Percentiles rank a stretch among this genome's conserved stretches.
These are phyloP conservation scores for Botia kubotai DNA, from an alignment of 2,797 vertebrate genomes.

Conservation along the genomic window DNA sequence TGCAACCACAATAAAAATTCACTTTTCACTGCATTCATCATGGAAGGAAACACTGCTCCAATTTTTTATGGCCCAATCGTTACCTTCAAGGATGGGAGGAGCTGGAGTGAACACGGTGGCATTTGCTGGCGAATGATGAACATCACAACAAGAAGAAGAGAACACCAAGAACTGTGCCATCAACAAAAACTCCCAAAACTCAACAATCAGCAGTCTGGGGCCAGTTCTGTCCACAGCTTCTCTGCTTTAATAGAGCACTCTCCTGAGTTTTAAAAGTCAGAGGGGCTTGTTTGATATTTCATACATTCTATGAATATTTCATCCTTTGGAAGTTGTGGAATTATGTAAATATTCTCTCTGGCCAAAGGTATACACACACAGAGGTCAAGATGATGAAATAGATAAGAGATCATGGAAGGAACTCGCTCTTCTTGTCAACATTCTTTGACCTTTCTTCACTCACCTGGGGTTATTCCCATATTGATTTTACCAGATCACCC, in stretches of 20 bases:
- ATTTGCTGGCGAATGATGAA: conserved; percentile 2
- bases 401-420: conserved; percentile 26
- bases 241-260: not conserved
- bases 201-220: conserved; percentile 13
- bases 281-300: conserved; percentile 27
- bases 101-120: not conserved
- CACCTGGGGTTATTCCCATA: conserved; percentile 24
- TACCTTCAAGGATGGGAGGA: conserved; percentile 20
- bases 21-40: conserved; percentile 15
- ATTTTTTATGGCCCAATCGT: conserved; percentile 9
- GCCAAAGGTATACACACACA: not conserved
- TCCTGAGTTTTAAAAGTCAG: conserved; percentile 20
- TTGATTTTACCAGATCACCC: conserved; percentile 36
- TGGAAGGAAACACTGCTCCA: not conserved
- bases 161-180: not conserved
- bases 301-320: conserved; percentile 19
- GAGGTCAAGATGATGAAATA: conserved; percentile 18
- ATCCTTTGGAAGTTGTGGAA: conserved; percentile 19
- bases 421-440: conserved; percentile 36
- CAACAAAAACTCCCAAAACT: not conserved
- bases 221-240: conserved; percentile 16
- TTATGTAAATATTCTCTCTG: conserved; percentile 29
- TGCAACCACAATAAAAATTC: conserved; percentile 9
- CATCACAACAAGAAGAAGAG: conserved; percentile 1
- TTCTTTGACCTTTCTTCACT: conserved; percentile 47